phyloP scores from a whole-genome alignment of 2,113 vertebrate species.

The Anoura caudifer region DNA sequence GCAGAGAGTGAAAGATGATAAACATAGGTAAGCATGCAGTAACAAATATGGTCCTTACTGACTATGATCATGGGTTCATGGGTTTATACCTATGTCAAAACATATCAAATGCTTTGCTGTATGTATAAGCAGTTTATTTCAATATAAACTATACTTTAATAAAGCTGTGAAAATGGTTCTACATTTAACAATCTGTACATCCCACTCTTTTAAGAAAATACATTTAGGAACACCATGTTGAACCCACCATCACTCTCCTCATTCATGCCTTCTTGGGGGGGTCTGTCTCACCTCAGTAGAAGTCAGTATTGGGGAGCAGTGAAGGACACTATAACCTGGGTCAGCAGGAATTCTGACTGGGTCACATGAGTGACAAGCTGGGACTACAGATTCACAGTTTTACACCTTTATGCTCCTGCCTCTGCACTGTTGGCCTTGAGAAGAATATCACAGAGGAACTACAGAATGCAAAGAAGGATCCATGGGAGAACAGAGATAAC shows the following conservation, averaged over 20 bases:
- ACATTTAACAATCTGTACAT: background rate
- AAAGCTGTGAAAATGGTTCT: background rate
- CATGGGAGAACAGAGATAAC: background rate
- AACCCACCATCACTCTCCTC: background rate
- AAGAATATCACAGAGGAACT: background rate
- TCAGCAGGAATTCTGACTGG: background rate
- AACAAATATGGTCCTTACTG: background rate
- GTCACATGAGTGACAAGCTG: background rate
- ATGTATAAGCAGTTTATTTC: background rate
- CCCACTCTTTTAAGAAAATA: background rate
- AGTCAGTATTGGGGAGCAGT: background rate
- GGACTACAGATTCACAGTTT: background rate
- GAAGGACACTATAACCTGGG: background rate
- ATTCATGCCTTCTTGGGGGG: background rate
- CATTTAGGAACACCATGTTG: background rate
- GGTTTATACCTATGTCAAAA: background rate
- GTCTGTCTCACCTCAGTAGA: background rate
- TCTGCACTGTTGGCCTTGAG: background rate
- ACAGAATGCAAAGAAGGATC: background rate
- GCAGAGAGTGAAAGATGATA: background rate
- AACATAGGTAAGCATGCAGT: background rate
- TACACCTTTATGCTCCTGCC: background rate
- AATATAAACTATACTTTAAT: background rate
- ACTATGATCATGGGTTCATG: no score
- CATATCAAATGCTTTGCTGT: background rate